phyloP scores from a whole-genome alignment of 2,888 invertebrate species.

The Agrotis puta region DNA sequence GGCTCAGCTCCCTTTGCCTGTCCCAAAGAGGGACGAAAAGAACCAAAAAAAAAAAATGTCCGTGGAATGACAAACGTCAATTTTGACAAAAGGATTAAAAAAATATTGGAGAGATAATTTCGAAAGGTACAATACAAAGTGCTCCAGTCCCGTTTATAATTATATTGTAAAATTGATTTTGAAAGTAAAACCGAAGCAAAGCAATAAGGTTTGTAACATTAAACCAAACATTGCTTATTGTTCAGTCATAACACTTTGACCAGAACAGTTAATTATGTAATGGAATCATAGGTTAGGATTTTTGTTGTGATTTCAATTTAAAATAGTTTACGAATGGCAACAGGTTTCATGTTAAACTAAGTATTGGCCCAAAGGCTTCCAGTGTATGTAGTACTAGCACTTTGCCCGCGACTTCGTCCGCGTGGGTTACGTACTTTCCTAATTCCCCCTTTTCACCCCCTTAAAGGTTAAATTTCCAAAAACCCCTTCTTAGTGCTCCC shows the following conservation, averaged over 20 bases:
- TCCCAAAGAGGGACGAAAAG: too few relatives aligned
- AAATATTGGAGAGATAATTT: background rate
- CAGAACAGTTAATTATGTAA: conserved; percentile 70
- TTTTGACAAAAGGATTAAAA: background rate
- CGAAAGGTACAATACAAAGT: background rate
- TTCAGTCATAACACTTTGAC: background rate
- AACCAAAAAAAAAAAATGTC: too few relatives aligned
- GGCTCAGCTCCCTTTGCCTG: too few relatives aligned
- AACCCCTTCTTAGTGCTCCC: too few relatives aligned
- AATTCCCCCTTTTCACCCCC: too few relatives aligned
- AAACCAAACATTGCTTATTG: background rate
- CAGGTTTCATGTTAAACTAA: background rate
- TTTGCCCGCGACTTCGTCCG: too few relatives aligned
- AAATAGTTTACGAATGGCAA: background rate
- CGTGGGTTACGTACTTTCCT: too few relatives aligned
- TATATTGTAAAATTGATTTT: background rate
- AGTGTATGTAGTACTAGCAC: background rate
- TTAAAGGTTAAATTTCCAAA: too few relatives aligned
- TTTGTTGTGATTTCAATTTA: conserved; percentile 42
- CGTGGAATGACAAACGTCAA: conserved; percentile 1
- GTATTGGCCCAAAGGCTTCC: background rate
- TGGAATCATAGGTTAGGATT: conserved; percentile 67
- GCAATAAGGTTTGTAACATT: conserved; percentile 18
- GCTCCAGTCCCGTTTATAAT: too few relatives aligned
- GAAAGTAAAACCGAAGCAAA: background rate